A percentile compares a stretch with the other conserved stretches of the same genome.
phyloP scores from a whole-genome alignment of 1,140 invertebrate genomes.

The Euwallacea similis region DNA sequence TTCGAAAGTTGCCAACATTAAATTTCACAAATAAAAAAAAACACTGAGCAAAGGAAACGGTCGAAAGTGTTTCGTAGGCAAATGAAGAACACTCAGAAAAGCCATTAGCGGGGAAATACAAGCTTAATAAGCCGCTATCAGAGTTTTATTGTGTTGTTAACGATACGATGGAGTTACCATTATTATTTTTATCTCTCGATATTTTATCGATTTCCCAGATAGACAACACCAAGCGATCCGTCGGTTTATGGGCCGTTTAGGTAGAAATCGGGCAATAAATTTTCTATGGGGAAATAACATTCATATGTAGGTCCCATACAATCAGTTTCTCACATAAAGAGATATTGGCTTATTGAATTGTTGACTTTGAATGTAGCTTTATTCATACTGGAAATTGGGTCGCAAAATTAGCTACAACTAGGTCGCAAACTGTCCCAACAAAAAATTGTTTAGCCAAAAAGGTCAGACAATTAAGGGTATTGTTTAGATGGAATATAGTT shows the following conservation, averaged over 20 bases:
- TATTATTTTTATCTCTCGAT: slow-evolving; percentile 10
- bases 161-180: slow-evolving; percentile 2
- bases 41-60: too few relatives aligned
- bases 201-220: not conserved
- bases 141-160: slow-evolving; percentile 13
- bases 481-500: not conserved
- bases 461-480: not conserved
- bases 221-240: not conserved
- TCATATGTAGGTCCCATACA: not conserved
- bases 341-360: not conserved
- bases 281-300: not conserved
- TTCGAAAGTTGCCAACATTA: too few relatives aligned
- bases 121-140: slow-evolving; percentile 5
- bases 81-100: not conserved
- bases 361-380: not conserved
- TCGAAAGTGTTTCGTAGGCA: too few relatives aligned
- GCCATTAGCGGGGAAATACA: slow-evolving; percentile 14
- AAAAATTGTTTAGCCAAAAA: not conserved
- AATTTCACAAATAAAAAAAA: too few relatives aligned
- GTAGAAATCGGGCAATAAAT: not conserved
- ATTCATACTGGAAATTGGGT: too few relatives aligned
- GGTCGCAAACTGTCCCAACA: not conserved
- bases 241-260: not conserved
- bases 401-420: too few relatives aligned
- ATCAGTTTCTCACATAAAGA: not conserved